Evolutionary conservation across 2,113 vertebrate genomes (phyloP).

Genomic region (Castor canadensis): DNA sequence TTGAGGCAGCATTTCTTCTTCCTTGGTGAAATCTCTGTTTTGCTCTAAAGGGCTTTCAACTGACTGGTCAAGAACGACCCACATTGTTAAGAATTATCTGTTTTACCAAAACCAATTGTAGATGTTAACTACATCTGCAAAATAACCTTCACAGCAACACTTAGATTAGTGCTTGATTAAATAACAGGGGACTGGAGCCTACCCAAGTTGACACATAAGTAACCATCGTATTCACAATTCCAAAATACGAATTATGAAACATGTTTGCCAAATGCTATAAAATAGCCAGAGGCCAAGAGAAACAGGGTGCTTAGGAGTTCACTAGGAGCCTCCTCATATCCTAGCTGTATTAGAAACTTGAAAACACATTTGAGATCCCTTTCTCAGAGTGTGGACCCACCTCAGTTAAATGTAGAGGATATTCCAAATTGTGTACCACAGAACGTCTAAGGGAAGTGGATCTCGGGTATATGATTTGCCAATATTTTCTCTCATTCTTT

Average conservation of each 20-base stretch:
- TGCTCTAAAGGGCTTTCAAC: background rate
- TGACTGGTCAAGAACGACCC: background rate
- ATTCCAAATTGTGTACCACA: background rate
- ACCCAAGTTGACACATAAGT: background rate
- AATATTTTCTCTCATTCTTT: background rate
- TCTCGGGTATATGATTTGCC: background rate
- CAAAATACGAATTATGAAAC: background rate
- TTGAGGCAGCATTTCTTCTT: background rate
- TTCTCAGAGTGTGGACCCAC: background rate
- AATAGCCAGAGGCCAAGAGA: background rate
- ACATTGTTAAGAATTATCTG: background rate
- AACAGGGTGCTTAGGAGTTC: background rate
- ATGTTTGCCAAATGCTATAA: background rate
- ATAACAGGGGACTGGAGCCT: background rate
- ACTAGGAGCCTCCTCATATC: background rate
- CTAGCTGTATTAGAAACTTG: background rate
- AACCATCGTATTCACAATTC: background rate
- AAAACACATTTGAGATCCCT: background rate
- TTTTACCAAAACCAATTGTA: conserved; percentile 1
- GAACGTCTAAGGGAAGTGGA: background rate
- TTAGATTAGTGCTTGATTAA: background rate
- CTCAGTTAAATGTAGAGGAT: background rate
- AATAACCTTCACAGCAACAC: background rate
- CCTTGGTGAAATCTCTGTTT: background rate
- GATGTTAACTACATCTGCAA: background rate